Evolutionary conservation across 2,888 invertebrate species (phyloP).

Genomic region (Lasioglossum pauxillum): DNA sequence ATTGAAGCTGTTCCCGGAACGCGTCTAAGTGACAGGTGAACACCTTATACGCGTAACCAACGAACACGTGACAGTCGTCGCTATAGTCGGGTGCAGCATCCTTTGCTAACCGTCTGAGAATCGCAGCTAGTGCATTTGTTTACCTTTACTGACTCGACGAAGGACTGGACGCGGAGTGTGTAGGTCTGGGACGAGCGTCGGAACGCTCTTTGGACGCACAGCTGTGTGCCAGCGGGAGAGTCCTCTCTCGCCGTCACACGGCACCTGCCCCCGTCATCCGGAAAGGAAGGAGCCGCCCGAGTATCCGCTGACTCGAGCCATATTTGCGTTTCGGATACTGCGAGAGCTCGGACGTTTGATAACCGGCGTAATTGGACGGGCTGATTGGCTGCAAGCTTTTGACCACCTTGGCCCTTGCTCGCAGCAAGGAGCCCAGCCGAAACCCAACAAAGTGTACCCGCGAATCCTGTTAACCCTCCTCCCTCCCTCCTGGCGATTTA

Average conservation of each 20-base stretch:
- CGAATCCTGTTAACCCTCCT: too few relatives aligned
- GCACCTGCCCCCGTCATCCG: constrained; percentile 36
- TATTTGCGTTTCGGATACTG: constrained; percentile 56
- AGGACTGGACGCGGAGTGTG: background rate
- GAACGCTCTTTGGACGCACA: constrained; percentile 33
- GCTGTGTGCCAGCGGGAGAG: constrained; percentile 34
- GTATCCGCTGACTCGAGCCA: constrained; percentile 24
- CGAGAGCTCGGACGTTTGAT: constrained; percentile 1
- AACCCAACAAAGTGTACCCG: too few relatives aligned
- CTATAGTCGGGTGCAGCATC: background rate
- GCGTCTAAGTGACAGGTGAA: constrained; percentile 80
- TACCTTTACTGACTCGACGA: background rate
- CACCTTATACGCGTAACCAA: constrained; percentile 78
- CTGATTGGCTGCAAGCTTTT: background rate
- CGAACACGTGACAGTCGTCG: constrained; percentile 70
- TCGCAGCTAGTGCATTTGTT: background rate
- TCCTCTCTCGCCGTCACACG: constrained; percentile 10
- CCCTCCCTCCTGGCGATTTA: too few relatives aligned
- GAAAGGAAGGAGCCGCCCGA: constrained; percentile 35
- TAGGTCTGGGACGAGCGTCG: background rate
- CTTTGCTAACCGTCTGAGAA: background rate
- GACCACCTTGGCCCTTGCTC: background rate
- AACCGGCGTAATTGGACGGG: constrained; percentile 1
- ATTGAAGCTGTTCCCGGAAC: constrained; percentile 81
- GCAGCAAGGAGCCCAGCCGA: background rate